phyloP scores from a whole-genome alignment of 2,113 vertebrate genomes.

The Ictidomys tridecemlineatus region DNA sequence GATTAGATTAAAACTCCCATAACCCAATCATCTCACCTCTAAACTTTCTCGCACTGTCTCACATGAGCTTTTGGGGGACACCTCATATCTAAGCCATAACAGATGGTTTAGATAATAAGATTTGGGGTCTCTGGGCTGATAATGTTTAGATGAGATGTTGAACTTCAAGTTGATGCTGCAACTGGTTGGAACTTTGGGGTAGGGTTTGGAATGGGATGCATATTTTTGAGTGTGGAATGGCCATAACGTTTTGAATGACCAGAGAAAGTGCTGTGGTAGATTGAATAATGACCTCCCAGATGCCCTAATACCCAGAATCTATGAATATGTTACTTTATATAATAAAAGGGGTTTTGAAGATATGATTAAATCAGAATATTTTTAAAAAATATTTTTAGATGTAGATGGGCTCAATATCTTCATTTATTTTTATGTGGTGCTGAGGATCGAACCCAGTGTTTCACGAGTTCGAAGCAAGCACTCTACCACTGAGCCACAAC shows the following conservation, averaged over 20 bases:
- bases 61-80: too few species aligned
- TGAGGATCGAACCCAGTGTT: too few species aligned
- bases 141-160: neutral
- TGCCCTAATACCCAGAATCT: neutral
- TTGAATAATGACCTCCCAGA: neutral
- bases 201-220: neutral
- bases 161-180: neutral
- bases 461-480: too few species aligned
- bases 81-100: too few species aligned
- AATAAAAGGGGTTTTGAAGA: neutral
- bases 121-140: neutral
- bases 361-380: neutral
- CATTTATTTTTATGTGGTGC: too few species aligned
- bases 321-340: neutral
- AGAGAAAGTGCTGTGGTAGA: neutral
- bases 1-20: too few species aligned
- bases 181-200: neutral
- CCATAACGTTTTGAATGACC: neutral
- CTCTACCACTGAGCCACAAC: too few species aligned
- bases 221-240: neutral
- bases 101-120: neutral
- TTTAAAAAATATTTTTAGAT: too few species aligned
- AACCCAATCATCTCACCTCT: too few species aligned
- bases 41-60: too few species aligned
- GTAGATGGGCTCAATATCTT: too few species aligned